phyloP scores from a whole-genome alignment of 2,888 invertebrate genomes.

The Axea sp. region DNA sequence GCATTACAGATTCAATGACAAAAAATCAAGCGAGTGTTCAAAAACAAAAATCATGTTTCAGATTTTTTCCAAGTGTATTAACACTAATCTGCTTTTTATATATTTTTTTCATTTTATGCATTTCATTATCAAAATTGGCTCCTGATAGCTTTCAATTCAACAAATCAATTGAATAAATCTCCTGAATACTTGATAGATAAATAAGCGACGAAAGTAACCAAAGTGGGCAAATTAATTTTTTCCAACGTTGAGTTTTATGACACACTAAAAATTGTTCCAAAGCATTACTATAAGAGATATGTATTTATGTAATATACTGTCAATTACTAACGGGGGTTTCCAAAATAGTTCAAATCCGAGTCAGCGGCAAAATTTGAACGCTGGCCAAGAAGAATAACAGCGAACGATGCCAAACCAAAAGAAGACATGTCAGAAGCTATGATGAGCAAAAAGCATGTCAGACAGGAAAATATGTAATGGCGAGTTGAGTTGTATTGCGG shows the following conservation, averaged over 20 bases:
- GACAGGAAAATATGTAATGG: constrained; percentile 68
- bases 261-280: constrained; percentile 18
- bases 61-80: too few species aligned
- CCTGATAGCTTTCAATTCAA: too few species aligned
- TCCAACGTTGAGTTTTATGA: constrained; percentile 34
- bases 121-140: too few species aligned
- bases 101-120: too few species aligned
- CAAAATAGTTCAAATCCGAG: constrained; percentile 32
- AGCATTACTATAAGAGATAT: constrained; percentile 13
- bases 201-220: constrained; percentile 23
- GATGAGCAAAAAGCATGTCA: constrained; percentile 65
- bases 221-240: constrained; percentile 41
- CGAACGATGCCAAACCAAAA: constrained; percentile 64
- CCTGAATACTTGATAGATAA: not conserved
- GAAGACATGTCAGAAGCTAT: constrained; percentile 66
- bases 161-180: not conserved
- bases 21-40: too few species aligned
- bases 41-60: too few species aligned
- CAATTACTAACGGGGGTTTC: constrained; percentile 39
- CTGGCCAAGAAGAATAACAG: constrained; percentile 32
- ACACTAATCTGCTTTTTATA: too few species aligned
- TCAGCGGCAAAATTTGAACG: constrained; percentile 21
- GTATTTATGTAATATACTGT: constrained; percentile 44
- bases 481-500: constrained; percentile 66
- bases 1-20: too few species aligned